Evolutionary conservation across 2,888 invertebrate genomes (phyloP), one percentile per base, ranked within the genome.

Genomic region (Venustoraphidia nigricollis): DNA sequence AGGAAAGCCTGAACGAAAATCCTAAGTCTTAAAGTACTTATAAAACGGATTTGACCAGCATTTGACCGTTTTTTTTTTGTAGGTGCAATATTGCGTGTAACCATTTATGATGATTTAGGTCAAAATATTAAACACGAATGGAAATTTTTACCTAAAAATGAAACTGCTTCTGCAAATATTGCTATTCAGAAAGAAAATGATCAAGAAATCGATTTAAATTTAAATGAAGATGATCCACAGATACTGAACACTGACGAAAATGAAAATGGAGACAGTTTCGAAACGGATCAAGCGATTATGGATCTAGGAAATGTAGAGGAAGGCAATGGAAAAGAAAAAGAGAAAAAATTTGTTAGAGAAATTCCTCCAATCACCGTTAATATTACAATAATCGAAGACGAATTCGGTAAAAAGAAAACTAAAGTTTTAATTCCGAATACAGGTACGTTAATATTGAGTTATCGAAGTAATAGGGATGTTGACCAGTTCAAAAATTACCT

Each of bases 391-490:
- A 67, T 68, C 1, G 62, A 66, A 36, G 68, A 69, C 53, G 65
- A 66, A 41, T 60, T 65, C 46, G 68, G 68, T 1, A 62, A 65
- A 44, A 66, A 67, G 51, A 57, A 65, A 46, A 69, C 70, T 4
- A 66, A 67, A 56, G 70, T 66, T 37, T 64, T 71, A 11, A 68
- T 66, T 53, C 66, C 66, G 35, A 47, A 52, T 34, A n/a, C 50
- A 10, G 44, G 44, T 45, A 41, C 36, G 50, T 36, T 34, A 27
- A 27, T 6, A 27, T 27, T 27, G 27, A 27, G 3, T 27, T 6
- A 27, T 14, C 9, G 11, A 11, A 8, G 14, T 9, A 9, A 17
- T 43, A 34, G n/a, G n/a, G n/a, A n/a, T n/a, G n/a, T n/a, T n/a
- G n/a, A n/a, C n/a, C n/a, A n/a, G n/a, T n/a, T n/a, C n/a, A n/a